Conservation (phyloP, 2,113 vertebrate species). For the Panthera tigris region DNA sequence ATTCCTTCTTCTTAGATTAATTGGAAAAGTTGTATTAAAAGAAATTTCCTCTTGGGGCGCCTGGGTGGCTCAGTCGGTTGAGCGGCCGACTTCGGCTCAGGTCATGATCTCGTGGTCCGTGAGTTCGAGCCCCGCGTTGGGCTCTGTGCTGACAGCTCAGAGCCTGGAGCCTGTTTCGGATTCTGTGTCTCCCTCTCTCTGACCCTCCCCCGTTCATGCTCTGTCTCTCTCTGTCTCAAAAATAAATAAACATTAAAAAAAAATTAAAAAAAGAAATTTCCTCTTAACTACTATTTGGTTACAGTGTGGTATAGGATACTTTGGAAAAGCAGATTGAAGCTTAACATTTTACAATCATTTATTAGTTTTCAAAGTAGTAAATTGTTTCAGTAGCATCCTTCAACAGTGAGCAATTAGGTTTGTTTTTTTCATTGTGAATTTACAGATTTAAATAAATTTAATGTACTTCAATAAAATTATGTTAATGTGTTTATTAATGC, state of each 20-base stretch:
- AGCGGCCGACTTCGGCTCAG: too few relatives aligned
- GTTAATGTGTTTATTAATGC: neutral
- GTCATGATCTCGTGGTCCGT: too few relatives aligned
- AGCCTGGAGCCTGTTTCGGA: too few relatives aligned
- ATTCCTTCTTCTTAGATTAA: neutral
- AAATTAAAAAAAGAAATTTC: neutral
- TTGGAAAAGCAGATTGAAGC: neutral
- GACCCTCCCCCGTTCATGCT: too few relatives aligned
- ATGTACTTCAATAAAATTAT: neutral
- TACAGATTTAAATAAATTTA: neutral
- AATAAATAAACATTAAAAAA: too few relatives aligned
- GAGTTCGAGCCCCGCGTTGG: too few relatives aligned
- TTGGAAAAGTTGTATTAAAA: neutral
- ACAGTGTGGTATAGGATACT: neutral
- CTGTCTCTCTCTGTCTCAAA: too few relatives aligned
- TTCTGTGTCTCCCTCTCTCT: too few relatives aligned
- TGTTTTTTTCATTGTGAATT: neutral
- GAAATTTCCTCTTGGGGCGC: neutral
- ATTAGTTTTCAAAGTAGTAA: neutral
- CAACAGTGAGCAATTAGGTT: neutral
- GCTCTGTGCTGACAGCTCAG: too few relatives aligned
- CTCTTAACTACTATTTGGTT: neutral
- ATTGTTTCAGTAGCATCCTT: neutral
- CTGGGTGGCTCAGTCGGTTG: too few relatives aligned
- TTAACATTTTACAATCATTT: neutral